Percentiles rank a stretch among this genome's conserved stretches.
Evolutionary conservation across 1,140 invertebrate species (phyloP).

Genomic region (Drosophila grimshawi): DNA sequence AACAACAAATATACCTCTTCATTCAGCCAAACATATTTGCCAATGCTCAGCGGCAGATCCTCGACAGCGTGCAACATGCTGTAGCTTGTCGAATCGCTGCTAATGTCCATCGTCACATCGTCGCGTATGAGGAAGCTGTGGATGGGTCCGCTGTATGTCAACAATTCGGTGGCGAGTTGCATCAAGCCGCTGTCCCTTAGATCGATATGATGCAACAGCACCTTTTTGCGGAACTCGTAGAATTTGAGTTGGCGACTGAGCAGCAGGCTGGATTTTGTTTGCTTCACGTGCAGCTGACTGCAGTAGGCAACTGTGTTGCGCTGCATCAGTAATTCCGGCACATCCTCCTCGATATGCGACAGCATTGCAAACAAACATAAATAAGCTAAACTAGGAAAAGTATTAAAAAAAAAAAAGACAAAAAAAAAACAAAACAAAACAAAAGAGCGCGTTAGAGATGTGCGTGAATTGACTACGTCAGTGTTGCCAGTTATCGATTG

Average conservation of each 20-base stretch:
- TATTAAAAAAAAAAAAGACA: constrained; percentile 8
- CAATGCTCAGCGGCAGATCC: constrained; percentile 50
- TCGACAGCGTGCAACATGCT: constrained; percentile 50
- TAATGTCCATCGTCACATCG: constrained; percentile 1
- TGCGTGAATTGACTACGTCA: neutral
- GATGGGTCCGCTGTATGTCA: constrained; percentile 49
- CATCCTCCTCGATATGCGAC: constrained; percentile 43
- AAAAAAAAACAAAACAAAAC: constrained; percentile 3
- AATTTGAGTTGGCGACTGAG: constrained; percentile 45
- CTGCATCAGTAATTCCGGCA: constrained; percentile 57
- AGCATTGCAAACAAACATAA: constrained; percentile 49
- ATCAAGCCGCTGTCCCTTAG: constrained; percentile 20
- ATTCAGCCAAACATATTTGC: constrained; percentile 59
- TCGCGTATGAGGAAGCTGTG: constrained; percentile 52
- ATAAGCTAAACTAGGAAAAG: too few relatives aligned
- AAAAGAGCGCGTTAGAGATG: constrained; percentile 15
- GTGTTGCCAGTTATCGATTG: constrained; percentile 16
- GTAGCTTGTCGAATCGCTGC: constrained; percentile 24
- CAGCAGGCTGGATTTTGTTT: constrained; percentile 39
- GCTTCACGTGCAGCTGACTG: constrained; percentile 37
- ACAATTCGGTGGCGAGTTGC: constrained; percentile 9
- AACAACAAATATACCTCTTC: constrained; percentile 53
- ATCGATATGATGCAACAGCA: constrained; percentile 60
- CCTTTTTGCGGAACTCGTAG: constrained; percentile 62
- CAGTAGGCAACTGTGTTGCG: constrained; percentile 52